Percentiles rank a stretch among this genome's conserved stretches.
Evolutionary conservation across 2,113 vertebrate species (phyloP).

Genomic region (Psilopsiagon aurifrons): DNA sequence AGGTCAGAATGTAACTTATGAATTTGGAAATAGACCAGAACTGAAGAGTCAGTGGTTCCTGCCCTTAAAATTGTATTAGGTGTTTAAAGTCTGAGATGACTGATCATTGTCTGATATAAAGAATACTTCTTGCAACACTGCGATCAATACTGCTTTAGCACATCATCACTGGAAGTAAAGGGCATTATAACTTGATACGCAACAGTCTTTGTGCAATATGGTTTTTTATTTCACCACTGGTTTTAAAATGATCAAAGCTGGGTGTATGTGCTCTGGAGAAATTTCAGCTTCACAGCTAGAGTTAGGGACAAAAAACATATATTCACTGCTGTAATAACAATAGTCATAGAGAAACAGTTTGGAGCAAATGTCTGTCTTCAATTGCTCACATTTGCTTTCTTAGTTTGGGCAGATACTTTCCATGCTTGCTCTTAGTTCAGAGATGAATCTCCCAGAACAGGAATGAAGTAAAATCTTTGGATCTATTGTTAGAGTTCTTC

Average conservation of each 20-base stretch:
- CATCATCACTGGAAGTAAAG: background rate
- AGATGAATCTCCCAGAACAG: background rate
- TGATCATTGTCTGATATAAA: background rate
- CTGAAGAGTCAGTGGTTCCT: background rate
- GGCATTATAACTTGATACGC: background rate
- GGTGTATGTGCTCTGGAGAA: slow-evolving; percentile 40
- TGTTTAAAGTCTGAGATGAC: background rate
- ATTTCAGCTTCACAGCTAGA: slow-evolving; percentile 35
- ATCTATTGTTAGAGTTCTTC: background rate
- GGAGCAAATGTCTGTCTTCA: background rate
- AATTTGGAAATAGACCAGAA: background rate
- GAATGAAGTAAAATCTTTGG: background rate
- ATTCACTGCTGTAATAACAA: background rate
- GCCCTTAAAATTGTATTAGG: background rate
- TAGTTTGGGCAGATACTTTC: background rate
- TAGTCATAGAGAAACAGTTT: background rate
- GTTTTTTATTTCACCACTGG: background rate
- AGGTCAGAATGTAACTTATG: background rate
- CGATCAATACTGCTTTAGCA: background rate
- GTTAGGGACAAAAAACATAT: background rate
- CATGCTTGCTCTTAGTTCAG: background rate
- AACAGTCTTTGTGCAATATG: background rate
- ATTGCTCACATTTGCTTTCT: background rate
- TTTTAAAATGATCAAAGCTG: slow-evolving; percentile 7
- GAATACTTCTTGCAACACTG: background rate